Evolutionary conservation across 2,888 invertebrate species (phyloP), one percentile per base, ranked within the genome.

Genomic region (Mythimna albipuncta): DNA sequence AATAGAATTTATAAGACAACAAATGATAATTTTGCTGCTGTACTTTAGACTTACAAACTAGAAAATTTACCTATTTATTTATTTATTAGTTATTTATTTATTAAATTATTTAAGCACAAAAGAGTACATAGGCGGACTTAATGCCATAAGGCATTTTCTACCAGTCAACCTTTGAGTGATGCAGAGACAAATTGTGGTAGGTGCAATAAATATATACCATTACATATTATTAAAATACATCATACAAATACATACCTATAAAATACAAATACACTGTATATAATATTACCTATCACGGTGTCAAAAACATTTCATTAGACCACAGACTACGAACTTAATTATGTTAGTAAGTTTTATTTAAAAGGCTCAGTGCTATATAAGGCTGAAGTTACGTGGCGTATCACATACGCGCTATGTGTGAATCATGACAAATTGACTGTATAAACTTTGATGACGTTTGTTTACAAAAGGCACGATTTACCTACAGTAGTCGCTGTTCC

Each of bases 401-500:
- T 73, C 65, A 68, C 64, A 63, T 67, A 85, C 72, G 75, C 75
- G 69, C 41, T 16, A 81, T 64, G 81, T 84, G 83, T 81, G 75
- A 83, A 85, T 81, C 77, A 77, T 76, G 63, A 76, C 47, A 83
- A 85, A 83, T 85, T 75, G 72, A 63, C 58, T 85, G 44, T 72
- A 71, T 72, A 71, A 77, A 83, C 71, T 72, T 73, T 38, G 54
- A 55, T 83, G 82, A 85, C 72, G 76, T 75, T 66, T 82, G 69
- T 84, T 75, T 81, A 78, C 77, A 50, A 54, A 62, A 63, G 11
- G 21, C 59, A 67, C 64, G 58, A 78, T 65, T 70, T 81, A 59
- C 69, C 50, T 21, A 61, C 54, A 32, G 35, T 55, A 44, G 52
- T 62, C 47, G 38, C 26, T 73, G 69, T 73, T 71, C 19, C 55